phyloP scores from a whole-genome alignment of 2,888 invertebrate genomes.

The Dynastes grantii region DNA sequence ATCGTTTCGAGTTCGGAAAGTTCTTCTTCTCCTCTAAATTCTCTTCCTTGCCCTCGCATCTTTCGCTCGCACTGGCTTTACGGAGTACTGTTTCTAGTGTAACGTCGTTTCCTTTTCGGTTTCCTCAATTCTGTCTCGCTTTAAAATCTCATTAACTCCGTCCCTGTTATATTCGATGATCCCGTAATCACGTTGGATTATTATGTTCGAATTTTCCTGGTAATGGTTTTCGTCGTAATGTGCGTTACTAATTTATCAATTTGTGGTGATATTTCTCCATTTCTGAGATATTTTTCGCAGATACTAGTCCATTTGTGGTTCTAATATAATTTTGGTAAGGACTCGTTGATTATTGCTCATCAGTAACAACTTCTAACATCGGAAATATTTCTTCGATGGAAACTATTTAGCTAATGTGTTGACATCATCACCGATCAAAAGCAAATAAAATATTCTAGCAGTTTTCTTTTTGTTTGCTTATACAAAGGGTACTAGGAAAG shows the following conservation, averaged over 20 bases:
- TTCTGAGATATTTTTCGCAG: background rate
- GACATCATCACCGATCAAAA: too few species aligned
- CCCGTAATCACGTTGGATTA: slow-evolving; percentile 48
- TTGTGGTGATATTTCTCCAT: slow-evolving; percentile 1
- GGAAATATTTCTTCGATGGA: too few species aligned
- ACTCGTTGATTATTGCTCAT: background rate
- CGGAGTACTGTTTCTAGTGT: background rate
- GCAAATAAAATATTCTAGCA: too few species aligned
- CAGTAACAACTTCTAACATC: too few species aligned
- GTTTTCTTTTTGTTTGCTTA: too few species aligned
- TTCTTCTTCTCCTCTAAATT: slow-evolving; percentile 22
- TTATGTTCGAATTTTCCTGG: slow-evolving; percentile 48
- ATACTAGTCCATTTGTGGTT: background rate
- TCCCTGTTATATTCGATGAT: slow-evolving; percentile 41
- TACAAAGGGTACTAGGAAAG: too few species aligned
- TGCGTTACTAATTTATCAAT: slow-evolving; percentile 7
- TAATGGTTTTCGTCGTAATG: slow-evolving; percentile 35
- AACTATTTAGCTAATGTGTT: too few species aligned
- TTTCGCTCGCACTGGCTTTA: background rate
- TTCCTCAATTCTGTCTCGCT: slow-evolving; percentile 14
- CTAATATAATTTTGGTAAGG: background rate
- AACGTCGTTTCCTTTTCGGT: background rate
- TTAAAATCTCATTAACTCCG: slow-evolving; percentile 44
- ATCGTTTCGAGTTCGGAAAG: slow-evolving; percentile 32
- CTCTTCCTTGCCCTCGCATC: background rate